phyloP scores from a whole-genome alignment of 2,888 invertebrate genomes.

The Nephrotoma appendiculata region DNA sequence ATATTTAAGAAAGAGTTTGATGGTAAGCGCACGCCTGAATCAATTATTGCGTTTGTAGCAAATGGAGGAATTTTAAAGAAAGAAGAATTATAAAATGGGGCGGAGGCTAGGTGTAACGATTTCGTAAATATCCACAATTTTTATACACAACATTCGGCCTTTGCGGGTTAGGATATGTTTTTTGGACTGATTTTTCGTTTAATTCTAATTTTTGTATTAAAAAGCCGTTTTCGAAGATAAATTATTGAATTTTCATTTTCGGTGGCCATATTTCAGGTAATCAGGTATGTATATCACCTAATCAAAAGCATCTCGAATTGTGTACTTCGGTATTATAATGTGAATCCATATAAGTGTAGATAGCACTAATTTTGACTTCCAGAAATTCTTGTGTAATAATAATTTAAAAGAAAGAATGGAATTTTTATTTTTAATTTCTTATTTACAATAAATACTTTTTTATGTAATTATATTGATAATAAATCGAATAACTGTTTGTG shows the following conservation, averaged over 20 bases:
- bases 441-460: neutral
- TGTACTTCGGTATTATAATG: neutral
- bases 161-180: neutral
- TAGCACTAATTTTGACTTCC: neutral
- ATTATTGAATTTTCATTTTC: neutral
- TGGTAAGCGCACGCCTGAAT: slow-evolving; percentile 39
- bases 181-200: neutral
- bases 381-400: neutral
- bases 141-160: neutral
- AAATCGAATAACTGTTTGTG: neutral
- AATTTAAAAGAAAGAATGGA: neutral
- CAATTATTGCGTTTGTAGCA: slow-evolving; percentile 38
- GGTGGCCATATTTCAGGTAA: neutral
- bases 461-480: neutral
- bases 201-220: neutral
- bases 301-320: neutral
- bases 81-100: slow-evolving; percentile 18
- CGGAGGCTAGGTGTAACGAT: neutral
- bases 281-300: neutral
- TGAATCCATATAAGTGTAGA: neutral
- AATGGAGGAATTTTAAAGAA: slow-evolving; percentile 12
- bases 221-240: neutral
- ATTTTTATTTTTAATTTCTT: neutral
- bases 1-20: slow-evolving; percentile 38
- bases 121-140: neutral